Evolutionary conservation across 2,888 invertebrate genomes (phyloP), one percentile per base, ranked within the genome.

Genomic region (Bombylius discolor): DNA sequence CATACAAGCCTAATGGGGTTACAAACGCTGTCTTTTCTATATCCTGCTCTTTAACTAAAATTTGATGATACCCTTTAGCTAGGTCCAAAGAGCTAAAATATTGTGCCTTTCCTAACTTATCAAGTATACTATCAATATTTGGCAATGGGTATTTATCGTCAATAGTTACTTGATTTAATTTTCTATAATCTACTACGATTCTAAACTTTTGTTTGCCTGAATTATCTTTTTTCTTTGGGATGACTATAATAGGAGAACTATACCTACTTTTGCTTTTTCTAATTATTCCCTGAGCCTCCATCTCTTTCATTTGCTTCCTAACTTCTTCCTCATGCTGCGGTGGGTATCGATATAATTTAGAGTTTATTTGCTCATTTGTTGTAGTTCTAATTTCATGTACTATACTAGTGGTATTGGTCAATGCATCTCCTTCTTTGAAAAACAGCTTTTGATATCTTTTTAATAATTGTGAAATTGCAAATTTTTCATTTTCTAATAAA

Each of bases 21-120:
- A 58, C 57, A 50, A 59, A 58, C 14, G 60, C 60, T 9, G 58
- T 60, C 56, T 61, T 60, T 14, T 60, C 56, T 44, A 61, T 58
- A 51, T 60, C 59, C 32, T 59, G 44, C 44, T 56, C 55, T 23
- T 47, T 57, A 44, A 59, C 55, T 39, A 56, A 49, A 5, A 59
- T 61, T 46, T 59, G 60, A 42, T 60, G 55, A 50, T 60, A 59
- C 4, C 59, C 60, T 45, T 59, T 59, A 4, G 56, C 59, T 14
- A 60, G 33, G 45, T 58, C 58, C 7, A 60, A 23, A 4, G 58
- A 56, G 31, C 52, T 52, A 31, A 60, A 57, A 48, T 59, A 60
- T 47, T 58, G 57, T 9, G 60, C 51, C 47, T 52, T 53, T 4
- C 55, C 56, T 14, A 58, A 7, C 48, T 58, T 57, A 46, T 56